phyloP scores from a whole-genome alignment of 2,797 vertebrate species.

The Scolopax bukidnonensis region DNA sequence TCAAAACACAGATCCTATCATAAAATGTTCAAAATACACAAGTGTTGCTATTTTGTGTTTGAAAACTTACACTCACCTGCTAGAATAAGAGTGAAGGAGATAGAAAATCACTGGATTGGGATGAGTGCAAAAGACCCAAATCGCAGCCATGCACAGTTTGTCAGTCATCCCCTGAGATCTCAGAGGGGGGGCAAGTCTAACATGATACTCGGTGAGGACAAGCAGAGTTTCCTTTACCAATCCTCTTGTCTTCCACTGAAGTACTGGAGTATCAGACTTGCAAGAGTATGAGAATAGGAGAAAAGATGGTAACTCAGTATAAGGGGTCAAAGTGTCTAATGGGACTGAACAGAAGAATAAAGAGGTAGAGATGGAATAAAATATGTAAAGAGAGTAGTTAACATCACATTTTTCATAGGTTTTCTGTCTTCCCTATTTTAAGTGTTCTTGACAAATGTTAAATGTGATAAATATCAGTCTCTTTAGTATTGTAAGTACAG shows the following conservation, averaged over 20 bases:
- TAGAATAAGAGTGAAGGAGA: not conserved
- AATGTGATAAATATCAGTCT: not conserved
- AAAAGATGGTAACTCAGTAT: not conserved
- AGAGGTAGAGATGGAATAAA: not conserved
- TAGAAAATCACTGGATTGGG: not conserved
- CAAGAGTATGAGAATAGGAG: not conserved
- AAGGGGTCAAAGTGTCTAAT: not conserved
- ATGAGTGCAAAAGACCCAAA: not conserved
- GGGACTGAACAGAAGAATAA: not conserved
- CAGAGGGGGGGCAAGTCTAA: not conserved
- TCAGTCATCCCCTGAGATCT: not conserved
- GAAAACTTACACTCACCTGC: not conserved
- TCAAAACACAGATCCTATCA: not conserved
- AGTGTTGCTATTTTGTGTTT: not conserved
- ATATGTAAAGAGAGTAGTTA: not conserved
- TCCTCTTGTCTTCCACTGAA: not conserved
- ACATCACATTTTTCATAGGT: not conserved
- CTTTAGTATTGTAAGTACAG: not conserved
- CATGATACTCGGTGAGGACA: not conserved
- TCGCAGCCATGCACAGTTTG: not conserved
- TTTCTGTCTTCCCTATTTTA: not conserved
- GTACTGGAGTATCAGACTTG: not conserved
- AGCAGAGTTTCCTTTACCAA: not conserved
- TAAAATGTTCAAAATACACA: not conserved
- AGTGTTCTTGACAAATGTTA: not conserved